Evolutionary conservation across 2,113 vertebrate species (phyloP).

Genomic region (Sapajus apella): DNA sequence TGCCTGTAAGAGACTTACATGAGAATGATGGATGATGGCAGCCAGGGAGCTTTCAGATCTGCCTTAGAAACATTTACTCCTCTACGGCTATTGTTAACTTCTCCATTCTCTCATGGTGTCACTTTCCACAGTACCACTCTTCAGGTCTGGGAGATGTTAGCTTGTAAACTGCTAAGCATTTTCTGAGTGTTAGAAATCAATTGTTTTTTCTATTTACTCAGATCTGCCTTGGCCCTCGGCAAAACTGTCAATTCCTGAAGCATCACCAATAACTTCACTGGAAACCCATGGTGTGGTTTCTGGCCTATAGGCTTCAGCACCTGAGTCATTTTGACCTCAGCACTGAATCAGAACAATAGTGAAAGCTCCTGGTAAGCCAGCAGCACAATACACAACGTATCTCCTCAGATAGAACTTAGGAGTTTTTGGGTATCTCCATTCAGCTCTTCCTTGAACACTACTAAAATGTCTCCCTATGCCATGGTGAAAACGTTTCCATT

Average conservation of each 20-base stretch:
- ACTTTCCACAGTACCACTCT: too few species aligned
- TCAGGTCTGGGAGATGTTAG: not conserved
- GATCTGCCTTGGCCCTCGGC: not conserved
- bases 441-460: not conserved
- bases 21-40: too few species aligned
- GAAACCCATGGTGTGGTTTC: not conserved
- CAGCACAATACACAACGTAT: accelerated
- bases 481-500: not conserved
- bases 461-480: not conserved
- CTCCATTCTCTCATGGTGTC: not conserved
- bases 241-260: not conserved
- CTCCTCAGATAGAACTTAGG: accelerated
- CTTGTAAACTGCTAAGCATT: not conserved
- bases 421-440: not conserved
- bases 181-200: not conserved
- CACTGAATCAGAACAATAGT: not conserved
- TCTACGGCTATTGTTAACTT: not conserved
- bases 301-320: accelerated
- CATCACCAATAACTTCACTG: too few species aligned
- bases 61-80: not conserved
- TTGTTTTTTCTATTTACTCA: not conserved
- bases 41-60: not conserved
- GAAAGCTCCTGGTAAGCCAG: not conserved
- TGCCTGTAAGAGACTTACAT: not conserved
- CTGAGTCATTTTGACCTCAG: not conserved